Evolutionary conservation across 2,113 vertebrate genomes (phyloP).

Genomic region (Muntiacus reevesi): DNA sequence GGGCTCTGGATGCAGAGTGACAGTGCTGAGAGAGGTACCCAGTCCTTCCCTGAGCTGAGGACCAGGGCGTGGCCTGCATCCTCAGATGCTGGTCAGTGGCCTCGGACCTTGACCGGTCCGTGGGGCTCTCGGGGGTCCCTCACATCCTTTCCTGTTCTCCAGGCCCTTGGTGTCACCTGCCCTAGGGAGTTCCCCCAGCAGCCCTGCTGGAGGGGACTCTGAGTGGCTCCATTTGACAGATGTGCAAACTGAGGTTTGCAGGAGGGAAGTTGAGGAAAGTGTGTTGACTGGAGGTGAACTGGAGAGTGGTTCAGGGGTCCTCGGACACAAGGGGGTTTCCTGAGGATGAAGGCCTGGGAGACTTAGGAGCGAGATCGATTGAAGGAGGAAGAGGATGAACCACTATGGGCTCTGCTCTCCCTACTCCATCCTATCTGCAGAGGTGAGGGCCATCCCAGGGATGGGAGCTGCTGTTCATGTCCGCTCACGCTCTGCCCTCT

Average conservation of each 20-base stretch:
- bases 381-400: neutral
- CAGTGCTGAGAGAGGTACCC: conserved; percentile 71
- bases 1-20: conserved; percentile 93
- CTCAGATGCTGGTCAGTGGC: neutral
- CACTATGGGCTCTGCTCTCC: neutral
- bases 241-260: neutral
- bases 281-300: neutral
- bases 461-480: neutral
- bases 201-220: neutral
- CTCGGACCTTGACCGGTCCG: accelerated
- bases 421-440: neutral
- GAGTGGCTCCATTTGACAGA: neutral
- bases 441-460: accelerated
- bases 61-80: neutral
- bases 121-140: neutral
- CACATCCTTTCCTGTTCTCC: neutral
- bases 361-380: accelerated
- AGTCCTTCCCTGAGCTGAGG: neutral
- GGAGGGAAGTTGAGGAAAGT: neutral
- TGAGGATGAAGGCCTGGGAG: neutral
- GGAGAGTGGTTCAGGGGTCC: neutral
- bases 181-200: neutral
- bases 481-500: neutral
- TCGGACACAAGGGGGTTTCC: neutral
- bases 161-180: conserved; percentile 44